Evolutionary conservation across 2,113 vertebrate species (phyloP).

Genomic region (Eptesicus fuscus): DNA sequence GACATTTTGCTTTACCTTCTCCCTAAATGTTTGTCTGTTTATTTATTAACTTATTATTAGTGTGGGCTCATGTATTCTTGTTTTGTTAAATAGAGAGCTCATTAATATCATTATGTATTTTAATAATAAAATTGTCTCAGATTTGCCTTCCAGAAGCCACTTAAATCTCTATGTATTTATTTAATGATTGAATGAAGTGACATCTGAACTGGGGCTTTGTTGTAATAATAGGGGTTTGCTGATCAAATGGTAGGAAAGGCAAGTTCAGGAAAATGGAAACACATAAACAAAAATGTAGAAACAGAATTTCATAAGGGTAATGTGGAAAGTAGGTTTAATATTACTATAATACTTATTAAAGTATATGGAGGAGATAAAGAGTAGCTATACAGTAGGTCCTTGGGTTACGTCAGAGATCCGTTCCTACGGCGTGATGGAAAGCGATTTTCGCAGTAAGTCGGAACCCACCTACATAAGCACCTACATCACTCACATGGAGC

Average conservation of each 20-base stretch:
- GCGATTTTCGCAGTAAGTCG: too few relatives aligned
- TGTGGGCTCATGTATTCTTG: neutral
- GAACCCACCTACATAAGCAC: too few relatives aligned
- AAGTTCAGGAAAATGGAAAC: neutral
- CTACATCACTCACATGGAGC: too few relatives aligned
- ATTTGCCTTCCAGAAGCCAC: neutral
- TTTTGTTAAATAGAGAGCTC: slow-evolving; percentile 8
- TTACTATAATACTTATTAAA: neutral
- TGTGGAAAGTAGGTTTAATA: neutral
- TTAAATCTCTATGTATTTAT: neutral
- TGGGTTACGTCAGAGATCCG: too few relatives aligned
- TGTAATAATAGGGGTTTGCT: neutral
- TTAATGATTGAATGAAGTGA: neutral
- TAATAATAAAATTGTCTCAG: neutral
- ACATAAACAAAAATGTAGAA: neutral
- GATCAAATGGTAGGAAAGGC: neutral
- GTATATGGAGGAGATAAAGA: neutral
- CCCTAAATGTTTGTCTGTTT: neutral
- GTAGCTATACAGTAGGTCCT: neutral
- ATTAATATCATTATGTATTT: neutral
- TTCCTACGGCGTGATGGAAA: too few relatives aligned
- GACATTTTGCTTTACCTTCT: neutral
- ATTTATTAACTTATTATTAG: neutral
- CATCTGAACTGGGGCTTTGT: neutral
- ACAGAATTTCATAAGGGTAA: neutral